These are phyloP conservation scores for Sciurus niger DNA, from an alignment of 2,113 vertebrate genomes.

Conservation along the genomic window DNA sequence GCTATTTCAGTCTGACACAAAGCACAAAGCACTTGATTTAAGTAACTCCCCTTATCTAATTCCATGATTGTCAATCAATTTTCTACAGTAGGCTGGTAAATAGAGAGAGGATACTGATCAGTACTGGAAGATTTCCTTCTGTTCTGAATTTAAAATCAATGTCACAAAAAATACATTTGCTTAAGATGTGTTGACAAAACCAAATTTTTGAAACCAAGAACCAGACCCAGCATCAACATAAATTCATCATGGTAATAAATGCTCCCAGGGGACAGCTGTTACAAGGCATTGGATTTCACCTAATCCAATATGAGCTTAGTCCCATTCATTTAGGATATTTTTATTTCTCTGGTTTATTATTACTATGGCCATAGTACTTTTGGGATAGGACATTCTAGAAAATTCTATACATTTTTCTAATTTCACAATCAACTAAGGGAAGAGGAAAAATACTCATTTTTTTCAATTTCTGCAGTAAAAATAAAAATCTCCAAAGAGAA, in stretches of 20 bases:
- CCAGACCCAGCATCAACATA: slow-evolving; percentile 26
- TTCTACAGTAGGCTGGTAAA: background rate
- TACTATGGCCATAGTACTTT: background rate
- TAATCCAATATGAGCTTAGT: background rate
- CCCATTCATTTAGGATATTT: background rate
- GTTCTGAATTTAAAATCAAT: slow-evolving; percentile 2
- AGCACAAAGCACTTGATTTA: background rate
- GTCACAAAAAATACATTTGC: slow-evolving; percentile 32
- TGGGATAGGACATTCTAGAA: background rate
- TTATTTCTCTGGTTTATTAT: background rate
- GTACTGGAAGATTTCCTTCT: background rate
- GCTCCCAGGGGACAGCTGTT: background rate
- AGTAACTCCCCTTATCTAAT: background rate
- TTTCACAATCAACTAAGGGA: slow-evolving; percentile 6
- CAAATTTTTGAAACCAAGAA: slow-evolving; percentile 39
- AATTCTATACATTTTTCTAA: background rate
- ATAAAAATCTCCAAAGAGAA: background rate
- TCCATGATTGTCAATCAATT: background rate
- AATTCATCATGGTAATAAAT: background rate
- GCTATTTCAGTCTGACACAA: background rate
- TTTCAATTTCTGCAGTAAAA: background rate
- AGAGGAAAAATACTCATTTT: background rate
- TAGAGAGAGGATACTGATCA: background rate
- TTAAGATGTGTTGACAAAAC: slow-evolving; percentile 4
- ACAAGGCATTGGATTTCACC: background rate